Evolutionary conservation across 1,140 invertebrate genomes (phyloP).

Genomic region (Zophobas morio): DNA sequence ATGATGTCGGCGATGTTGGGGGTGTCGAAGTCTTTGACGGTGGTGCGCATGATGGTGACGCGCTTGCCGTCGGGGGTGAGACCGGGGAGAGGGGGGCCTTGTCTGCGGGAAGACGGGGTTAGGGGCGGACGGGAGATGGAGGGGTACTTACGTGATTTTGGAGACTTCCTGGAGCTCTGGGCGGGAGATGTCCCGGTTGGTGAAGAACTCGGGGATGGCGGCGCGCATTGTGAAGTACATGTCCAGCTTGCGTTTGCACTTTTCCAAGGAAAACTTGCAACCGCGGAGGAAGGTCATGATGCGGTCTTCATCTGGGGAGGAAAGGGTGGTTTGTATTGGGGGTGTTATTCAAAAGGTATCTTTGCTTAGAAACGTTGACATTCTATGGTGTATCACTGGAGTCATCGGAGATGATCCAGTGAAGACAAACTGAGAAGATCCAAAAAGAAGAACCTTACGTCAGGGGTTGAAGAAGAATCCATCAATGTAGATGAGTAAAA

Average conservation of each 20-base stretch:
- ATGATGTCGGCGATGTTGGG: slow-evolving; percentile 78
- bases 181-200: slow-evolving; percentile 79
- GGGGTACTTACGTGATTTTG: slow-evolving; percentile 77
- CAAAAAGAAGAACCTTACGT: too few relatives aligned
- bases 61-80: slow-evolving; percentile 83
- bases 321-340: not conserved
- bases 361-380: not conserved
- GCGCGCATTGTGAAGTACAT: slow-evolving; percentile 85
- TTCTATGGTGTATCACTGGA: not conserved
- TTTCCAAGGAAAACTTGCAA: slow-evolving; percentile 87
- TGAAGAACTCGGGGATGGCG: slow-evolving; percentile 87
- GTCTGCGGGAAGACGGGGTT: slow-evolving; percentile 68
- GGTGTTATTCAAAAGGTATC: not conserved
- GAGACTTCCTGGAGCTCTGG: slow-evolving; percentile 80
- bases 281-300: slow-evolving; percentile 85
- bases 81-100: slow-evolving; percentile 83
- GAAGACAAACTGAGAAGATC: too few relatives aligned
- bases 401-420: too few relatives aligned
- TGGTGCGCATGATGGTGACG: slow-evolving; percentile 80
- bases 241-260: slow-evolving; percentile 86
- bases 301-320: slow-evolving; percentile 76
- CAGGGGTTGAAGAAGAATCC: too few relatives aligned
- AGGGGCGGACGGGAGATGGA: not conserved
- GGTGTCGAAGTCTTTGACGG: slow-evolving; percentile 73
- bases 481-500: too few relatives aligned